These are phyloP conservation scores for Eudorcas thomsonii DNA, from an alignment of 2,113 vertebrate species.

Conservation along the genomic window DNA sequence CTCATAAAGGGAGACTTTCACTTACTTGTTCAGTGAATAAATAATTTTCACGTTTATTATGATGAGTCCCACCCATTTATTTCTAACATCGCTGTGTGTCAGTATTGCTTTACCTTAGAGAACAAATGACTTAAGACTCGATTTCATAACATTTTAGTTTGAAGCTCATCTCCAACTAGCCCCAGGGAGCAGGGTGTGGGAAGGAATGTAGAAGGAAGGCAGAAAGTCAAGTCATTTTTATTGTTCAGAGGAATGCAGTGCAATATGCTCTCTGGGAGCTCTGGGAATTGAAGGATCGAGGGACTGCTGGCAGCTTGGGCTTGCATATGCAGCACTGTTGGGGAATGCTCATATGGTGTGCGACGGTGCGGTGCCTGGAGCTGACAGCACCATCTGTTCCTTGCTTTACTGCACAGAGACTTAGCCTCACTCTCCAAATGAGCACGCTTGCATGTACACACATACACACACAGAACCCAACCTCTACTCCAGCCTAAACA, in stretches of 20 bases:
- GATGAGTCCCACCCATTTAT: background rate
- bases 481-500: background rate
- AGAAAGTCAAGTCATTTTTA: conserved; percentile 26
- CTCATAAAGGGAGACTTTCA: background rate
- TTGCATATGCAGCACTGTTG: conserved; percentile 38
- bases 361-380: conserved; percentile 48
- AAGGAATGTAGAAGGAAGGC: background rate
- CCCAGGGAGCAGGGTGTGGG: background rate
- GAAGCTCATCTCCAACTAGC: background rate
- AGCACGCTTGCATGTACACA: background rate
- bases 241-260: conserved; percentile 1
- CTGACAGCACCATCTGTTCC: conserved; percentile 82
- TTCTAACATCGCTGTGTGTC: background rate
- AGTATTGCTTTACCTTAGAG: background rate
- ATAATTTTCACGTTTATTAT: background rate
- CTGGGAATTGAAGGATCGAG: conserved; percentile 39
- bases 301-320: conserved; percentile 68
- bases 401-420: conserved; percentile 67
- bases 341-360: conserved; percentile 59
- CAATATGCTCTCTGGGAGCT: conserved; percentile 26
- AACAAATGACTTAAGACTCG: background rate
- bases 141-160: background rate
- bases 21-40: background rate
- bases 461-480: background rate
- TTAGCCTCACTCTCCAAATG: conserved; percentile 62